Conservation (phyloP, 2,888 invertebrate species). For the Glyphotaelius pellucidus region DNA sequence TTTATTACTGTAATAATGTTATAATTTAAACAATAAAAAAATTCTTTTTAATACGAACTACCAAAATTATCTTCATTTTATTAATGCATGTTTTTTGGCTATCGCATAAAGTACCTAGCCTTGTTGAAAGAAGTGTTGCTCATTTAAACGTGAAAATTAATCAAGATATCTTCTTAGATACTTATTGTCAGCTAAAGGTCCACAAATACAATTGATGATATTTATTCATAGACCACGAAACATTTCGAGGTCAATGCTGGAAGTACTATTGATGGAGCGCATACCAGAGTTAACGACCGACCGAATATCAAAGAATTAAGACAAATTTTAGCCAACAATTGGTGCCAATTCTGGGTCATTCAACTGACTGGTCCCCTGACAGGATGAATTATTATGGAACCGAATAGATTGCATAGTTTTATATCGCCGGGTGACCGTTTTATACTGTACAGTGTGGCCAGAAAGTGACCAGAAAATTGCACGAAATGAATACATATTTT, state of each 20-base stretch:
- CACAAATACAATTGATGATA: neutral
- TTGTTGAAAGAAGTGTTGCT: too few relatives aligned
- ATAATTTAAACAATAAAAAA: too few relatives aligned
- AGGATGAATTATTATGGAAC: conserved; percentile 10
- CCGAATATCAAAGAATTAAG: conserved; percentile 5
- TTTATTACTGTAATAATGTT: too few relatives aligned
- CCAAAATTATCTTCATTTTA: too few relatives aligned
- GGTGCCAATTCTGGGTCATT: conserved; percentile 30
- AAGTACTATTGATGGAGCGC: neutral
- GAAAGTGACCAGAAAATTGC: too few relatives aligned
- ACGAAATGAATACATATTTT: too few relatives aligned
- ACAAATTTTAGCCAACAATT: conserved; percentile 26
- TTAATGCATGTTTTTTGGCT: too few relatives aligned
- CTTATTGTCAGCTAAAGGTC: neutral
- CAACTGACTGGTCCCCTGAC: neutral
- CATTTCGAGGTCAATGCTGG: conserved; percentile 30
- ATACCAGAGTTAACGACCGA: neutral
- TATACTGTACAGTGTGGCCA: neutral
- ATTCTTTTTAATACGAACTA: too few relatives aligned
- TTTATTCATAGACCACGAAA: neutral
- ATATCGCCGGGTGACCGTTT: neutral
- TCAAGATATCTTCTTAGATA: neutral
- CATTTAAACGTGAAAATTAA: too few relatives aligned
- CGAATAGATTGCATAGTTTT: neutral
- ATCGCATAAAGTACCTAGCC: too few relatives aligned